Evolutionary conservation across 2,797 vertebrate species (phyloP).

Genomic region (Chloroceryle amazona): DNA sequence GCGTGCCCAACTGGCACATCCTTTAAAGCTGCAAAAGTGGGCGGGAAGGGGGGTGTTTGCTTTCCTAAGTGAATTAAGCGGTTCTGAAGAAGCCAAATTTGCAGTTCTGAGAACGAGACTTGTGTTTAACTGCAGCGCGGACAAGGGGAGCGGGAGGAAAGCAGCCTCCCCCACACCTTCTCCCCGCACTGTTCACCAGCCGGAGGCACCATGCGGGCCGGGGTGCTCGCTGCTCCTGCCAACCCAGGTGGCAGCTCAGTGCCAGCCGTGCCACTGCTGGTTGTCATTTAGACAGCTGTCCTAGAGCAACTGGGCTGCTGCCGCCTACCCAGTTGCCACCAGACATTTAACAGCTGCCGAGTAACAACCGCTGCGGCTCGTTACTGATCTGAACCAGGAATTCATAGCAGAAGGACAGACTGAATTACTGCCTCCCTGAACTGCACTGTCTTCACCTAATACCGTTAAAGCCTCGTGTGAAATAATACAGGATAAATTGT

Average conservation of each 20-base stretch:
- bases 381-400: conserved; percentile 12
- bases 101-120: not conserved
- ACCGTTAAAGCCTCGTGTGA: conserved; percentile 24
- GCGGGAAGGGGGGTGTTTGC: not conserved
- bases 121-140: not conserved
- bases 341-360: not conserved
- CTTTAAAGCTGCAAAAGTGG: not conserved
- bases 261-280: not conserved
- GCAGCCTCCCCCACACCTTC: not conserved
- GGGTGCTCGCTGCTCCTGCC: rapidly evolving
- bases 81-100: conserved; percentile 3
- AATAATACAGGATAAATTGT: conserved; percentile 48
- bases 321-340: not conserved
- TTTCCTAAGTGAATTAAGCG: not conserved
- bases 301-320: not conserved
- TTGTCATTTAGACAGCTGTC: not conserved
- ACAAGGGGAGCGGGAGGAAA: not conserved
- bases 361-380: not conserved
- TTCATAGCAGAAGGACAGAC: conserved; percentile 4
- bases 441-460: conserved; percentile 16
- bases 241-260: not conserved
- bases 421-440: conserved; percentile 30
- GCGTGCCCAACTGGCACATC: not conserved
- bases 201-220: rapidly evolving
- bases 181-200: rapidly evolving